A percentile compares a stretch with the other conserved stretches of the same genome.
Conservation (phyloP, 2,797 vertebrate genomes). For the Rhabdomys pumilio region DNA sequence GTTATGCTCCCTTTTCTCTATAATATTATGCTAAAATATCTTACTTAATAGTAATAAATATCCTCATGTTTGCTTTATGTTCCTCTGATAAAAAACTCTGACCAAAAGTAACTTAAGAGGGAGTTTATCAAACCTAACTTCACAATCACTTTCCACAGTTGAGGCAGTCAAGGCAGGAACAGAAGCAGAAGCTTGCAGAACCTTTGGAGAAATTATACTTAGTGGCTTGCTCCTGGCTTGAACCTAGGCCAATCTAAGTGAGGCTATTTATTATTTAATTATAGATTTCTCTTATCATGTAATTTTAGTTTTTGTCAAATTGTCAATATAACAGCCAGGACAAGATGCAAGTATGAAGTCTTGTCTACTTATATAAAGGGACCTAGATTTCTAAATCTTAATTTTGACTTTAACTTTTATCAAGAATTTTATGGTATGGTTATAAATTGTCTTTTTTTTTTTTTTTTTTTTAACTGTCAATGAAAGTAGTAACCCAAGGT, state of each 20-base stretch:
- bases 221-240: neutral
- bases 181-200: neutral
- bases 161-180: neutral
- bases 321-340: neutral
- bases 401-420: slow-evolving; percentile 43
- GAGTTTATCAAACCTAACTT: neutral
- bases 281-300: neutral
- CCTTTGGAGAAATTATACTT: neutral
- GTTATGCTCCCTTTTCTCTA: neutral
- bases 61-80: neutral
- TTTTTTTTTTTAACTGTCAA: neutral
- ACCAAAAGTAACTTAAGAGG: too few relatives aligned
- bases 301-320: neutral
- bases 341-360: neutral
- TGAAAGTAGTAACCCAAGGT: neutral
- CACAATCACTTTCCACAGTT: too few relatives aligned
- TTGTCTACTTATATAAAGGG: neutral
- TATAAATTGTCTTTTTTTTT: neutral
- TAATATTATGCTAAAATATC: too few relatives aligned
- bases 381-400: neutral
- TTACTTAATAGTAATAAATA: neutral
- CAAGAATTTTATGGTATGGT: neutral
- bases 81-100: neutral
- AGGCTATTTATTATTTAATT: neutral
- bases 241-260: neutral